Percentiles rank a stretch among this genome's conserved stretches.
Conservation (phyloP, 2,797 vertebrate genomes). For the Sciaenops ocellatus region DNA sequence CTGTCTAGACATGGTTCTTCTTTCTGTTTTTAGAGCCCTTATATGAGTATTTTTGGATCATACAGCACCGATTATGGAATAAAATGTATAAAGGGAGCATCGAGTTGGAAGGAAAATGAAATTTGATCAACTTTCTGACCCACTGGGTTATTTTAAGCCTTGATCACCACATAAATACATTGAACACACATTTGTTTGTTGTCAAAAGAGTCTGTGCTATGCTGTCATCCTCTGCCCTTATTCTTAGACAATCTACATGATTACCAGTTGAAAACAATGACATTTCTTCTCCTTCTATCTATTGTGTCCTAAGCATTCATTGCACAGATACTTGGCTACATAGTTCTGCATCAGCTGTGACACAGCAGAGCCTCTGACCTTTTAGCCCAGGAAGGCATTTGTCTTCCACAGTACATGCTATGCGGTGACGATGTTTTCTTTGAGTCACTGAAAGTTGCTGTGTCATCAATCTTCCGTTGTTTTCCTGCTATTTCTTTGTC, state of each 20-base stretch:
- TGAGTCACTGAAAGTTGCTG: slow-evolving; percentile 57
- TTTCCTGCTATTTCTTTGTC: slow-evolving; percentile 64
- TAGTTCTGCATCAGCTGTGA: slow-evolving; percentile 70
- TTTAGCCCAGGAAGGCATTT: slow-evolving; percentile 79
- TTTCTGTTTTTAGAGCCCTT: slow-evolving; percentile 48
- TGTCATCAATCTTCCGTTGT: slow-evolving; percentile 68
- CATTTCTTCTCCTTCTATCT: slow-evolving; percentile 47
- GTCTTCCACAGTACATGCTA: slow-evolving; percentile 75
- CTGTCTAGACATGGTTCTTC: slow-evolving; percentile 66
- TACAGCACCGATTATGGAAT: not conserved
- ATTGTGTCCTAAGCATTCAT: slow-evolving; percentile 48
- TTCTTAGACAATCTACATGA: slow-evolving; percentile 73
- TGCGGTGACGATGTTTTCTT: slow-evolving; percentile 72
- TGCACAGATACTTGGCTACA: slow-evolving; percentile 51
- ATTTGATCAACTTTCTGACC: not conserved
- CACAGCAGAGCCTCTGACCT: slow-evolving; percentile 78
- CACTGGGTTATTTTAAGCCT: not conserved
- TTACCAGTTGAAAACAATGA: slow-evolving; percentile 63
- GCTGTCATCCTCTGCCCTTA: slow-evolving; percentile 64
- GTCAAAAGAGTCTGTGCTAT: slow-evolving; percentile 3
- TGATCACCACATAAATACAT: not conserved
- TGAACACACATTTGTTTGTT: not conserved
- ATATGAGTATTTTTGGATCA: slow-evolving; percentile 12
- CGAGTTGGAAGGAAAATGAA: not conserved
- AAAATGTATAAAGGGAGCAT: accelerated